Evolutionary conservation across 2,888 invertebrate genomes (phyloP).

Genomic region (Zelleria hepariella): DNA sequence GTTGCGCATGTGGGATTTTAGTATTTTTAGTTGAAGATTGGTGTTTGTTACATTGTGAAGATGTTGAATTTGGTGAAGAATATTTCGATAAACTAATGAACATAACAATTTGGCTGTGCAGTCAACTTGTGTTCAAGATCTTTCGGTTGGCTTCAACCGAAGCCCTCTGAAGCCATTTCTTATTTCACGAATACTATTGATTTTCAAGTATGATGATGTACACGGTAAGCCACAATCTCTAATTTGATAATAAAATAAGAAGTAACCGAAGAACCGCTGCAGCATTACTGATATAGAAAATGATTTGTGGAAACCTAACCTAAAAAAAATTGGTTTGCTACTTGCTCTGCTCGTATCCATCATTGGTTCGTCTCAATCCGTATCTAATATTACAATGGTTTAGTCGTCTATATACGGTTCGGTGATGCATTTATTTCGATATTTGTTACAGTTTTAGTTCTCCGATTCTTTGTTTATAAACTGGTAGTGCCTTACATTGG

Average conservation of each 20-base stretch:
- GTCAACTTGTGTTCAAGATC: neutral
- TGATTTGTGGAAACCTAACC: too few species aligned
- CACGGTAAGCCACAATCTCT: constrained; percentile 39
- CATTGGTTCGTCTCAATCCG: too few species aligned
- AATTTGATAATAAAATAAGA: neutral
- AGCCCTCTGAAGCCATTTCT: neutral
- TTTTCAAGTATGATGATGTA: constrained; percentile 61
- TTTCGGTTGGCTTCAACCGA: neutral
- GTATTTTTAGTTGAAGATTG: neutral
- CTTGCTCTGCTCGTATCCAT: too few species aligned
- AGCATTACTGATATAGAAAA: too few species aligned
- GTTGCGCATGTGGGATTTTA: neutral
- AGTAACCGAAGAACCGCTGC: too few species aligned
- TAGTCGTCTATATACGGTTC: too few species aligned
- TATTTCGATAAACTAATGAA: neutral
- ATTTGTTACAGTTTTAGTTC: too few species aligned
- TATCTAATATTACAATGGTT: too few species aligned
- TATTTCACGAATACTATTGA: constrained; percentile 27
- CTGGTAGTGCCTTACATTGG: neutral
- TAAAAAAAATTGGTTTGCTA: too few species aligned
- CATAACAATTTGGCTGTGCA: neutral
- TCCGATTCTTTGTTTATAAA: too few species aligned
- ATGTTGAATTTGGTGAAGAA: neutral
- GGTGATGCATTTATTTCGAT: too few species aligned
- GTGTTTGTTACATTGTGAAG: neutral